These are phyloP conservation scores for Sclerurus mexicanus DNA, from an alignment of 2,113 vertebrate genomes.

Conservation along the genomic window DNA sequence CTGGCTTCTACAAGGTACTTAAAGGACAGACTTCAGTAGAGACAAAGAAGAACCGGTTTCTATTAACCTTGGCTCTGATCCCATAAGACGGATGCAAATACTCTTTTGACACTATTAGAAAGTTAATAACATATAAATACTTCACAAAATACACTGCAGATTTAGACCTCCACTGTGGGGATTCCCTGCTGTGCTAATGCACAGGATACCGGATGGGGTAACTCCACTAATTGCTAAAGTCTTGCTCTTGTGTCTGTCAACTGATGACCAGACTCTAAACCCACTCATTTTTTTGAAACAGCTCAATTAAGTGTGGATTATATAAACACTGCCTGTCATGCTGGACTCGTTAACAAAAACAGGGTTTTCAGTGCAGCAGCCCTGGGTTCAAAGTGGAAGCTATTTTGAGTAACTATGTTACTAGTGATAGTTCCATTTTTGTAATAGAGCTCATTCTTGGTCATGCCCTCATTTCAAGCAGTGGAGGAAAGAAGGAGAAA, in stretches of 20 bases:
- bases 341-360: constrained; percentile 64
- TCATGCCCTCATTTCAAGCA: constrained; percentile 53
- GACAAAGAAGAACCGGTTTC: neutral
- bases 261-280: constrained; percentile 12
- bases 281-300: constrained; percentile 8
- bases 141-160: neutral
- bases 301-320: constrained; percentile 68
- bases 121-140: neutral
- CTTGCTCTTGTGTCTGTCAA: constrained; percentile 24
- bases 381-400: constrained; percentile 65
- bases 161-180: neutral
- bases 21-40: neutral
- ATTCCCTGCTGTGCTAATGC: constrained; percentile 44
- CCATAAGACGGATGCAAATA: neutral
- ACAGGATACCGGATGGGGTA: neutral
- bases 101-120: neutral
- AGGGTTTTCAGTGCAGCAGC: constrained; percentile 51
- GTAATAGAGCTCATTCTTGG: constrained; percentile 52
- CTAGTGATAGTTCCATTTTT: constrained; percentile 64
- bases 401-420: constrained; percentile 52
- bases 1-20: neutral
- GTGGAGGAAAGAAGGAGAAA: neutral
- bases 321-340: constrained; percentile 62
- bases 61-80: neutral
- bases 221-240: constrained; percentile 38